Base-by-base conservation (phyloP, 2,888 invertebrate genomes). In the Willowsia nigromaculata region DNA sequence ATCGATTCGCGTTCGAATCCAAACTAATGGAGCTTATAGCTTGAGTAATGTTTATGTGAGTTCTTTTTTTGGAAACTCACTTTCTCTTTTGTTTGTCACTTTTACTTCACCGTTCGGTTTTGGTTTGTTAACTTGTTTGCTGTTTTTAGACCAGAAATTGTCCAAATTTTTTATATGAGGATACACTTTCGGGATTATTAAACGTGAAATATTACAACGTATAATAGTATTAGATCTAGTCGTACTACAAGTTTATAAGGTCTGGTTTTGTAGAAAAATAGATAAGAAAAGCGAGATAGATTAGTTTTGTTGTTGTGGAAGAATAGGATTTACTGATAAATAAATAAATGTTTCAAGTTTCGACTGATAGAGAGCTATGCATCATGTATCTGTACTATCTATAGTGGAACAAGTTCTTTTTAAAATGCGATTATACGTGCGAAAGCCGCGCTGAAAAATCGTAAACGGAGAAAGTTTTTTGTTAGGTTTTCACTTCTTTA, bases 1-100 rank as follows among this genome's bases (percentile, higher is more conserved):
- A 83, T 83, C 83, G 68, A 83, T 71, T 83, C 71, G 50, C 65
- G 50, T 68, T 83, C 83, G 71, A 83, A 53, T 83, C 50, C 33
- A 30, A 71, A 83, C 47, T 83, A 83, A 83, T 83, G 83, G 83
- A 83, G 68, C 68, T 83, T 83, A 71, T 11, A 68, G 68, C 68
- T 53, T 82, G 82, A 82, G 25, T 71, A 43, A 71, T 71, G 71
- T 71, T 83, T 83, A 83, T 50, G 50, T 13, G 82, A 68, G 83
- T 68, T 50, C 53, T 59, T 53, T 13, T 59, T 40, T 62, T 22
- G n/a, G n/a, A n/a, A n/a, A n/a, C 9, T 56, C 37, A 33, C 18
- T n/a, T 59, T 62, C 33, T 62, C 18, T 30, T 68, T 68, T n/a
- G 37, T 43, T 71, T 71, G 71, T 71, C 71, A 43, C 71, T 71